Conservation (phyloP, 2,113 vertebrate genomes). For the Anarhynchus alexandrinus region DNA sequence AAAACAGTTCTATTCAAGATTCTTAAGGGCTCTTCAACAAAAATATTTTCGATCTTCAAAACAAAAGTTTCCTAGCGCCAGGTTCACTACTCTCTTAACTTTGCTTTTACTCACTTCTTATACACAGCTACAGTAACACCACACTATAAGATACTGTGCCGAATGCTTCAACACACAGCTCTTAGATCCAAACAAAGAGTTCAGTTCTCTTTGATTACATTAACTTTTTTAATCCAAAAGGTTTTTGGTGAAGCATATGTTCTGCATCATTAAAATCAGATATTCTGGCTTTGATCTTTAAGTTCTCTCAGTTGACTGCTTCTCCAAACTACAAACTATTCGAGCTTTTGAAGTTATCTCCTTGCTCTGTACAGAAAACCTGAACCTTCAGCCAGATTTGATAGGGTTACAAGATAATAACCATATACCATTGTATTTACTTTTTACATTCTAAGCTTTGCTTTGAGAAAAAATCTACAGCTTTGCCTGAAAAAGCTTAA, state of each 20-base stretch:
- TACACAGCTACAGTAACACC: not conserved
- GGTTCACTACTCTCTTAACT: not conserved
- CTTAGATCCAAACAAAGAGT: constrained; percentile 59
- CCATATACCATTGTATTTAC: constrained; percentile 25
- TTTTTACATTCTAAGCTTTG: not conserved
- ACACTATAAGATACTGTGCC: not conserved
- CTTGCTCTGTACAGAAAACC: constrained; percentile 51
- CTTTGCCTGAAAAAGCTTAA: not conserved
- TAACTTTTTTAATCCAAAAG: constrained; percentile 68
- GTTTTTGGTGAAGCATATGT: constrained; percentile 72
- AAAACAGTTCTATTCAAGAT: constrained; percentile 14
- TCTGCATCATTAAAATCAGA: constrained; percentile 77
- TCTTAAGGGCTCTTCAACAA: constrained; percentile 20
- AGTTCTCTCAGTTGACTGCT: constrained; percentile 70
- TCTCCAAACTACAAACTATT: constrained; percentile 64
- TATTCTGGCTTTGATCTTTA: constrained; percentile 71
- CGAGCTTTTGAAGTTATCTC: constrained; percentile 71
- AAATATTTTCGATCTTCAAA: constrained; percentile 35
- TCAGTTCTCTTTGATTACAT: constrained; percentile 67
- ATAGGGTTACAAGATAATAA: constrained; percentile 67
- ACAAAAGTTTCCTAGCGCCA: not conserved
- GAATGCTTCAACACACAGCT: constrained; percentile 33
- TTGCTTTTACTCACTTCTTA: not conserved
- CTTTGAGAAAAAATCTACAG: not conserved
- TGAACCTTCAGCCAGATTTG: constrained; percentile 63